These are phyloP conservation scores for Phodopus roborovskii DNA, from an alignment of 2,113 vertebrate species.

Conservation along the genomic window DNA sequence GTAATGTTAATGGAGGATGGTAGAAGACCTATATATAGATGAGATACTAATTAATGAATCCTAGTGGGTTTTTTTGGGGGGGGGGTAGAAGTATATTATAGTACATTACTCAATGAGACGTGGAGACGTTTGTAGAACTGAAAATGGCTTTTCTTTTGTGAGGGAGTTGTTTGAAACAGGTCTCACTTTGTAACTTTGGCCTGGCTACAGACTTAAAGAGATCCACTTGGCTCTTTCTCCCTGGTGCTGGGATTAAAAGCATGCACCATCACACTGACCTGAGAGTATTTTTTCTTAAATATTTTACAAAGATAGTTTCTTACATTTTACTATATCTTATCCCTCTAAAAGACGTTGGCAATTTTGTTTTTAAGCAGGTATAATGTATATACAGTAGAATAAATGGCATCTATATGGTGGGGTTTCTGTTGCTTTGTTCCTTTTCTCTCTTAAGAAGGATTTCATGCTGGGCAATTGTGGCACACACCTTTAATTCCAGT, in stretches of 20 bases:
- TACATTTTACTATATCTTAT: constrained; percentile 30
- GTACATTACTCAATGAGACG: constrained; percentile 8
- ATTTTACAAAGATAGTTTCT: constrained; percentile 8
- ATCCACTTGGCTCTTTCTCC: neutral
- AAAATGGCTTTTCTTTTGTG: neutral
- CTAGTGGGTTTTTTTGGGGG: neutral
- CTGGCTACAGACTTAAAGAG: neutral
- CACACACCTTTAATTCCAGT: too few species aligned
- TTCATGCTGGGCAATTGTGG: too few species aligned
- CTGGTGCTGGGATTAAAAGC: neutral
- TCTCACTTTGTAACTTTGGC: neutral
- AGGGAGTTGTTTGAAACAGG: neutral
- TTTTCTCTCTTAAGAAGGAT: neutral
- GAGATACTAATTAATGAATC: constrained; percentile 9
- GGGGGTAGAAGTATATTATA: constrained; percentile 27
- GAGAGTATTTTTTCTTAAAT: neutral
- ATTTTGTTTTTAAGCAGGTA: neutral
- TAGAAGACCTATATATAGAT: neutral
- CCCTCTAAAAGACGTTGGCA: constrained; percentile 12
- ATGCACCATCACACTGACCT: neutral
- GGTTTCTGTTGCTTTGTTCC: neutral
- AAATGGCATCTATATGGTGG: neutral
- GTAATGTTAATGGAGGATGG: neutral
- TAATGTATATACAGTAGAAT: constrained; percentile 8
- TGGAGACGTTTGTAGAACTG: constrained; percentile 8